These are phyloP conservation scores for Spilosoma lubricipeda DNA, from an alignment of 2,888 invertebrate species.

Conservation along the genomic window DNA sequence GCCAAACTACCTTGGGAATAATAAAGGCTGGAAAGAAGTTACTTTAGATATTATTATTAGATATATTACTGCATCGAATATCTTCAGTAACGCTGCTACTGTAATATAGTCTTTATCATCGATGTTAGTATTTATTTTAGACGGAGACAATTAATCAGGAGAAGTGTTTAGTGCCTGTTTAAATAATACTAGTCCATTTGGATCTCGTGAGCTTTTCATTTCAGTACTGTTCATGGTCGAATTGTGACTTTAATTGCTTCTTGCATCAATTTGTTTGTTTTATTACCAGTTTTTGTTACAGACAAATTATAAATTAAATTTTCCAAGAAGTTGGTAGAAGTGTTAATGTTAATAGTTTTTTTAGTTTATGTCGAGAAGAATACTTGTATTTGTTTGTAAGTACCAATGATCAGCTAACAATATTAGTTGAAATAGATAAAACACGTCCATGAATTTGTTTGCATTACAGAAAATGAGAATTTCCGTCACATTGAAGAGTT, in stretches of 20 bases:
- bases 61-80: neutral
- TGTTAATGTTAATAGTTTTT: neutral
- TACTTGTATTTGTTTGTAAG: neutral
- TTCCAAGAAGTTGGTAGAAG: neutral
- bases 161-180: constrained; percentile 53
- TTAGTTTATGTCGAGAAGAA: no score
- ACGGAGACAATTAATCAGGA: constrained; percentile 64
- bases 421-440: neutral
- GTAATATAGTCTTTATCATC: neutral
- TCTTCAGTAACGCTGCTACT: constrained; percentile 15
- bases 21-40: no score
- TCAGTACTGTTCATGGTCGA: constrained; percentile 37
- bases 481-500: no score
- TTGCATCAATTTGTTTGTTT: constrained; percentile 29
- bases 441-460: no score
- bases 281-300: neutral
- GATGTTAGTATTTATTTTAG: constrained; percentile 61
- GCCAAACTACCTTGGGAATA: no score
- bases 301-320: neutral
- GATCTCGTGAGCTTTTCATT: constrained; percentile 38
- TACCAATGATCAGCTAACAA: neutral
- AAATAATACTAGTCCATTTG: constrained; percentile 55
- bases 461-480: no score
- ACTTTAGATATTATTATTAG: no score
- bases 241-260: constrained; percentile 37